Percentiles rank a stretch among this genome's conserved stretches.
These are phyloP conservation scores for Graptemys geographica DNA, from an alignment of 2,797 vertebrate genomes.

Conservation along the genomic window DNA sequence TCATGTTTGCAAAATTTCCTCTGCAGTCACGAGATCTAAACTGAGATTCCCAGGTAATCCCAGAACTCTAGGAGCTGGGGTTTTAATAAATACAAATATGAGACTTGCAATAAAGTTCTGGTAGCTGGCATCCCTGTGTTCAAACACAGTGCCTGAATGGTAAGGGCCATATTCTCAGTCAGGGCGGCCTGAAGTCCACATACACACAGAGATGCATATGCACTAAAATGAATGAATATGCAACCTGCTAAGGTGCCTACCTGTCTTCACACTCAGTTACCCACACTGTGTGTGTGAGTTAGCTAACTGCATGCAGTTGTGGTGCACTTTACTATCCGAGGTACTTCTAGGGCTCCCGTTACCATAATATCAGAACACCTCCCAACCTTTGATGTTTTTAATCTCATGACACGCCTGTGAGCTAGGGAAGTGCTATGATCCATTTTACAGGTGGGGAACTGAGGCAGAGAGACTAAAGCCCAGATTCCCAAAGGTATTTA, in stretches of 20 bases:
- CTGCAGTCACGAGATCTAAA: neutral
- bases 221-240: neutral
- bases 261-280: neutral
- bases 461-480: neutral
- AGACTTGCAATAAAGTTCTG: neutral
- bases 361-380: neutral
- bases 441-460: neutral
- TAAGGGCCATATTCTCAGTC: no score
- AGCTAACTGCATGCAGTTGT: neutral
- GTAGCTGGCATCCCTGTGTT: neutral
- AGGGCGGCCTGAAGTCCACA: neutral
- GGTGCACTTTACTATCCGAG: neutral
- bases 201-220: neutral
- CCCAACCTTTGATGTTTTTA: neutral
- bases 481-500: no score
- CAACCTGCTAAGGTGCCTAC: neutral
- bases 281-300: neutral
- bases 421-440: neutral
- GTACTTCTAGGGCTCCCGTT: neutral
- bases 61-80: neutral
- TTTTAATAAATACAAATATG: neutral
- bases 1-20: neutral
- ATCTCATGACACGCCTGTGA: neutral
- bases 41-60: neutral
- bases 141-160: neutral